These are phyloP conservation scores for Synergus umbraculus DNA, from an alignment of 2,888 invertebrate species.

Conservation along the genomic window DNA sequence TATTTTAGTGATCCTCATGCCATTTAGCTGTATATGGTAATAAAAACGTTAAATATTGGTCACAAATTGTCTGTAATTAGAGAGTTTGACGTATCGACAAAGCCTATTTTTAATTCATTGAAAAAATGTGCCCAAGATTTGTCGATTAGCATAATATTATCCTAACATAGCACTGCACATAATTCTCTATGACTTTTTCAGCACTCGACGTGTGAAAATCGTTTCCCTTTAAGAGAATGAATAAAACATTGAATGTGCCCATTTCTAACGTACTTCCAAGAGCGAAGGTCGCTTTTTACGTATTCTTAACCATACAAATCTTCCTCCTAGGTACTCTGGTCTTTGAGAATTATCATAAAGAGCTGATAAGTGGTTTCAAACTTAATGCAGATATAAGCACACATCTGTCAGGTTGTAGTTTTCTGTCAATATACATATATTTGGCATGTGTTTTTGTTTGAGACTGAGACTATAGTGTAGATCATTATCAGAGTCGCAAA, in stretches of 20 bases:
- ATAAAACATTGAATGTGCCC: background rate
- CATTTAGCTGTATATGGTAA: background rate
- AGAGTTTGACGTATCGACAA: background rate
- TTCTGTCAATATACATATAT: background rate
- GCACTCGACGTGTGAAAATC: slow-evolving; percentile 1
- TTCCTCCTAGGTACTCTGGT: background rate
- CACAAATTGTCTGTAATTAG: background rate
- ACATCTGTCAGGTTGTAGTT: background rate
- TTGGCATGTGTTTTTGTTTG: background rate
- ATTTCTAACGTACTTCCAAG: background rate
- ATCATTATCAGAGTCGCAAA: background rate
- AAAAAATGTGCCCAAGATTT: background rate
- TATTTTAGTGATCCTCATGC: background rate
- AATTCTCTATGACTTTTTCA: background rate
- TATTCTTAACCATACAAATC: background rate
- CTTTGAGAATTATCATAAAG: slow-evolving; percentile 3
- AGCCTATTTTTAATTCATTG: background rate
- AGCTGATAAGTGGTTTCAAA: background rate
- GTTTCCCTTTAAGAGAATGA: background rate
- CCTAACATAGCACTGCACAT: background rate
- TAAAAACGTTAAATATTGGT: background rate
- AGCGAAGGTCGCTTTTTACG: background rate
- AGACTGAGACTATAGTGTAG: background rate
- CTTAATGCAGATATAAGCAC: background rate
- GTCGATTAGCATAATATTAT: background rate